Evolutionary conservation across 2,113 vertebrate species (phyloP).

Genomic region (Crotophaga sulcirostris): DNA sequence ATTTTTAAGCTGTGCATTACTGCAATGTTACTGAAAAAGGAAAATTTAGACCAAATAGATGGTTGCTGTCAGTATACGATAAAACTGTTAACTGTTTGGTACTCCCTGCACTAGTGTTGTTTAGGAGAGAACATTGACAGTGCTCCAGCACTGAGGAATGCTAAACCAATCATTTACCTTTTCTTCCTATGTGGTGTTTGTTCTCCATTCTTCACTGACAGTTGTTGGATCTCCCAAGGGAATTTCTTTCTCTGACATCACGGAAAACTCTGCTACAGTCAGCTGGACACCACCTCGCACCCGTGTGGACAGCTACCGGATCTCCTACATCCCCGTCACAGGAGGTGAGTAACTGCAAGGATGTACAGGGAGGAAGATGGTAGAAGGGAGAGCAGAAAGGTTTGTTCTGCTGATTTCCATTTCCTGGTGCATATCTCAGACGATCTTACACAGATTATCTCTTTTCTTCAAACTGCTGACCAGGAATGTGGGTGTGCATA

Average conservation of each 20-base stretch:
- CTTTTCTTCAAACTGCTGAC: background rate
- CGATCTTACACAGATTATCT: background rate
- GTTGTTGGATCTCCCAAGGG: constrained; percentile 87
- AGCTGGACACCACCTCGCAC: constrained; percentile 84
- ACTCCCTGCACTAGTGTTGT: background rate
- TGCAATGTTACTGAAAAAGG: background rate
- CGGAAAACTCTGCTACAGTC: constrained; percentile 86
- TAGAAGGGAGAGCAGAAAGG: background rate
- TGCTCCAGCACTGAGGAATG: background rate
- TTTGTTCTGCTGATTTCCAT: background rate
- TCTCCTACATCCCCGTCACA: constrained; percentile 83
- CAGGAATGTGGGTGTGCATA: background rate
- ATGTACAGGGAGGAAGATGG: too few species aligned
- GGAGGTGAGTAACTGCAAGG: constrained; percentile 80
- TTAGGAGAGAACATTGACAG: background rate
- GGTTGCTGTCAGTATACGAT: background rate
- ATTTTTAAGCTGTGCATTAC: background rate
- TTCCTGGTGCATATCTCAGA: background rate
- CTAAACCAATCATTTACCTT: background rate
- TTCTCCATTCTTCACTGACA: constrained; percentile 46
- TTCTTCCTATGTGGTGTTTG: constrained; percentile 7
- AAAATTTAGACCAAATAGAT: background rate
- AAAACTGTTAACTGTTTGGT: background rate
- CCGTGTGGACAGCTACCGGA: constrained; percentile 84
- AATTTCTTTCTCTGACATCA: constrained; percentile 91